Evolutionary conservation across 2,888 invertebrate species (phyloP).

Genomic region (Embidobia sp.): DNA sequence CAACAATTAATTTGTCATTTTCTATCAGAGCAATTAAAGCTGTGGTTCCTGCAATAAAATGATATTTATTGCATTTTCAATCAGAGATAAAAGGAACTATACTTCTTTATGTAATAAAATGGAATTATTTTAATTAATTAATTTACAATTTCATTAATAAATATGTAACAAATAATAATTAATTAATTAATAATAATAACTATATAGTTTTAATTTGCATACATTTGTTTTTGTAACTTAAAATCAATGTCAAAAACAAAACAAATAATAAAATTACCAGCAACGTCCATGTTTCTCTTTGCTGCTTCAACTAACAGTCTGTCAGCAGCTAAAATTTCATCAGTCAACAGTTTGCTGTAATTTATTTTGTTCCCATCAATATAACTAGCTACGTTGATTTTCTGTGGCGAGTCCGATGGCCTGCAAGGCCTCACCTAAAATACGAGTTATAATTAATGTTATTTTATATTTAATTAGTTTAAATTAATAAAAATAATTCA

Average conservation of each 20-base stretch:
- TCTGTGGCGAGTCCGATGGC: conserved; percentile 67
- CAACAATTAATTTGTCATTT: conserved; percentile 91
- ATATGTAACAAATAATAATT: no score
- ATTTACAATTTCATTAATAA: no score
- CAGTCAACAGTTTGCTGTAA: conserved; percentile 90
- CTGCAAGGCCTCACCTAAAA: conserved; percentile 75
- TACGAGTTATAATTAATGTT: no score
- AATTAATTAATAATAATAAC: not conserved
- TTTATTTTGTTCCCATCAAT: conserved; percentile 89
- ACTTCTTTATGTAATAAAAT: no score
- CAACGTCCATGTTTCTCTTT: conserved; percentile 87
- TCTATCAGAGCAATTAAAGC: conserved; percentile 94
- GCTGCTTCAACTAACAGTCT: conserved; percentile 90
- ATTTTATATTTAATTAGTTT: no score
- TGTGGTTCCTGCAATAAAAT: conserved; percentile 88
- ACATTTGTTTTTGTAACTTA: no score
- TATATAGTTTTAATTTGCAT: not conserved
- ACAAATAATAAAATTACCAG: conserved; percentile 81
- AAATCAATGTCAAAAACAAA: no score
- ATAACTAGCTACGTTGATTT: conserved; percentile 83
- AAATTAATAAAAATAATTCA: no score
- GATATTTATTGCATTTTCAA: no score
- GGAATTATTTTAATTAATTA: no score
- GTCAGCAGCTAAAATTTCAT: conserved; percentile 94
- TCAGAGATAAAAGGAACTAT: no score